Percentiles rank a stretch among this genome's conserved stretches.
These are phyloP conservation scores for Macrotis lagotis DNA, from an alignment of 2,113 vertebrate species.

Conservation along the genomic window DNA sequence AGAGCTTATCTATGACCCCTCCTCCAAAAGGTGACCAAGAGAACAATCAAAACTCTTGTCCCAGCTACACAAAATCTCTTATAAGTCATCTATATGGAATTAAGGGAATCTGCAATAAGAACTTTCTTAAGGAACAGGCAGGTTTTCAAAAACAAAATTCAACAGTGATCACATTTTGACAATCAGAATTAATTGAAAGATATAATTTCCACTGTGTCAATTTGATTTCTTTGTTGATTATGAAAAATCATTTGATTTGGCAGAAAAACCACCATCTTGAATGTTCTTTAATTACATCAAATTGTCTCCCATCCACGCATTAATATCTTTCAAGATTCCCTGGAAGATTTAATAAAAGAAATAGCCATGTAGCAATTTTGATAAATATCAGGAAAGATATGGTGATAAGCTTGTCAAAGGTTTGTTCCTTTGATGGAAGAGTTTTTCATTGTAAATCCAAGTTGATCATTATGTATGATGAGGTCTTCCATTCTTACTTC, in stretches of 20 bases:
- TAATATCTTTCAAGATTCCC: background rate
- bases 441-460: background rate
- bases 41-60: background rate
- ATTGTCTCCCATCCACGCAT: background rate
- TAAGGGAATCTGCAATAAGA: background rate
- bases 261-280: background rate
- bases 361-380: background rate
- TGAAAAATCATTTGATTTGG: background rate
- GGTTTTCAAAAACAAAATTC: background rate
- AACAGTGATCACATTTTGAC: background rate
- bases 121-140: background rate
- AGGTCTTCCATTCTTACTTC: too few relatives aligned
- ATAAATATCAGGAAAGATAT: background rate
- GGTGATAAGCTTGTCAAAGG: background rate
- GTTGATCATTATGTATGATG: background rate
- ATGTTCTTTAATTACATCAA: background rate
- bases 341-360: background rate
- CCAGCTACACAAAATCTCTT: background rate
- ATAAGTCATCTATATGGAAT: background rate
- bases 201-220: background rate
- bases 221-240: background rate
- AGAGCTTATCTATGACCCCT: background rate
- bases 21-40: background rate
- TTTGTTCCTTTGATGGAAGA: background rate
- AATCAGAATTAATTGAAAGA: background rate